Base-by-base conservation (phyloP, 2,888 invertebrate species). In the Lissocephala sabroskyi region DNA sequence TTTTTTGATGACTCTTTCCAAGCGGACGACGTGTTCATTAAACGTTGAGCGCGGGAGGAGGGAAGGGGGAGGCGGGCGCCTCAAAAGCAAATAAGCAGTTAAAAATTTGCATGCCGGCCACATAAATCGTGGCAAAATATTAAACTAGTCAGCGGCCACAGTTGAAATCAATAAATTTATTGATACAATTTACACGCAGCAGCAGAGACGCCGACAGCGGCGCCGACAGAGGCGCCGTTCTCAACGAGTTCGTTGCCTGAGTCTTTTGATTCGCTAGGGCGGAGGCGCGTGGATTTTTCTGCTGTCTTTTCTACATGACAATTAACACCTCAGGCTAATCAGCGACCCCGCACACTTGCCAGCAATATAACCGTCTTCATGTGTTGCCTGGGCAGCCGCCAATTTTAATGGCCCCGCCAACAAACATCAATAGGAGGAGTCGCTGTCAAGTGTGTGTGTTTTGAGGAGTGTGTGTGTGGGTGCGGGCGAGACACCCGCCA, bases 81-180 rank as follows among this genome's bases (percentile, higher is more conserved):
- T n/a, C n/a, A n/a, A 52, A 59, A 52, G 49, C 44, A 58, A 62
- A 59, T 62, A 61, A 56, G 62, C 49, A 65, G 50, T 58, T n/a
- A n/a, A 48, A 62, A 67, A 74, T 77, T 74, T 74, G 64, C 74
- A 77, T 77, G 77, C 60, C 54, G 47, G 55, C 57, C 59, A 60
- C 74, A 74, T 77, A 71, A 74, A 74, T 71, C 65, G 68, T 62
- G 58, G 65, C 59, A 62, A 75, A 73, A 71, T 77, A 74, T 77
- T 68, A 71, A 77, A 77, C 74, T 66, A 77, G 71, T 77, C 77
- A 74, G 56, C 74, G 56, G 71, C 77, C 74, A 66, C 68, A 75
- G 74, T 77, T 77, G 75, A 75, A 75, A 75, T 77, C 68, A 74
- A 77, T 74, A 75, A 75, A 75, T 77, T 77, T 74, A 74, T 77